Conservation (phyloP, 2,113 vertebrate species). For the Ciconia boyciana region DNA sequence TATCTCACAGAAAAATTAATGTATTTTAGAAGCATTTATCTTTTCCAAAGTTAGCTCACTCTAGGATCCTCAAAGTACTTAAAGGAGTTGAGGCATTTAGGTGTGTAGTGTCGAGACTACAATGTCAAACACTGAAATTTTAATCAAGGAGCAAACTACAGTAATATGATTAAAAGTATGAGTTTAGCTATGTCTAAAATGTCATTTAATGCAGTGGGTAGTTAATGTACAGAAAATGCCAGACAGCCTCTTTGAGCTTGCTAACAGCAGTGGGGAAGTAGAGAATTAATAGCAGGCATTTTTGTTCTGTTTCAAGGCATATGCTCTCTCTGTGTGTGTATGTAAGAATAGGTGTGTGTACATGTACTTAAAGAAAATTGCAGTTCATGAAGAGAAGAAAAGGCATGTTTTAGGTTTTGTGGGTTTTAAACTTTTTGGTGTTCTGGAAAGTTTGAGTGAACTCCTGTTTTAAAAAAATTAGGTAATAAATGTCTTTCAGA, state of each 20-base stretch:
- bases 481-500: neutral
- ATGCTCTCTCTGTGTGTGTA: neutral
- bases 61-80: neutral
- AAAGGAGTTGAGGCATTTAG: neutral
- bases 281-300: neutral
- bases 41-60: neutral
- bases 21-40: neutral
- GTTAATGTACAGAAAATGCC: neutral
- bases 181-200: neutral
- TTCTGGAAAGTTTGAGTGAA: neutral
- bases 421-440: neutral
- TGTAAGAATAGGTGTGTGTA: neutral
- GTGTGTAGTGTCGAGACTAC: neutral
- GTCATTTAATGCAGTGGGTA: neutral
- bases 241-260: neutral
- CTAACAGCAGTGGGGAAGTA: neutral
- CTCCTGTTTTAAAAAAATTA: neutral
- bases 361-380: neutral
- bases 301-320: neutral
- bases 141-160: neutral
- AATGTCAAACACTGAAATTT: neutral
- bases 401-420: neutral
- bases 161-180: neutral
- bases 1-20: neutral
- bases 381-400: neutral